Percentiles rank a stretch among this genome's conserved stretches.
These are phyloP conservation scores for Prorops nasuta DNA, from an alignment of 1,140 invertebrate genomes.

Conservation along the genomic window DNA sequence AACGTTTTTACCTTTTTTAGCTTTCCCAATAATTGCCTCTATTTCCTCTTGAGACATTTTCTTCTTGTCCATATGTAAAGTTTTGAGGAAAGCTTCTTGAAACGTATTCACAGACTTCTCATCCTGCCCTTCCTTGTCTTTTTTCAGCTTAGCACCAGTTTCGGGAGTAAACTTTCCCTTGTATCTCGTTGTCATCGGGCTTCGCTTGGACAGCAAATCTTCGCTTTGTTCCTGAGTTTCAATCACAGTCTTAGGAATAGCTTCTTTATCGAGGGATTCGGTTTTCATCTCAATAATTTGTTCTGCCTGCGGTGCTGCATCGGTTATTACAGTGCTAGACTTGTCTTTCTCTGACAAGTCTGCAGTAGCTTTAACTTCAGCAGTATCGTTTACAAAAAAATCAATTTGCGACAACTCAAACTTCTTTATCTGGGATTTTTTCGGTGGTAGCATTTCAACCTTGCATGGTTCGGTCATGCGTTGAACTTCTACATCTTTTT, in stretches of 20 bases:
- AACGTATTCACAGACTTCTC: slow-evolving; percentile 36
- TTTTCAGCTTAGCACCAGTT: slow-evolving; percentile 23
- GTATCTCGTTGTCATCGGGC: slow-evolving; percentile 26
- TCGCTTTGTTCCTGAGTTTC: slow-evolving; percentile 6
- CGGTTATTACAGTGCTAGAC: too few relatives aligned
- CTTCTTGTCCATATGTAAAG: slow-evolving; percentile 36
- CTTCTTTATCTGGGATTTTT: slow-evolving; percentile 53
- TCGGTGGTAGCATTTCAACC: slow-evolving; percentile 43
- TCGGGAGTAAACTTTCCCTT: slow-evolving; percentile 34
- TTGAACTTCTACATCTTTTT: slow-evolving; percentile 6
- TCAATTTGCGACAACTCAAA: slow-evolving; percentile 49
- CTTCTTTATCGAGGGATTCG: background rate
- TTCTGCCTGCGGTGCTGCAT: too few relatives aligned
- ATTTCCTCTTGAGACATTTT: slow-evolving; percentile 12
- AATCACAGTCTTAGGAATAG: background rate
- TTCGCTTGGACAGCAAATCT: background rate
- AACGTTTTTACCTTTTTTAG: slow-evolving; percentile 17
- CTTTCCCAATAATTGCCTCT: slow-evolving; percentile 7
- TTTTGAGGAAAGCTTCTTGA: slow-evolving; percentile 42
- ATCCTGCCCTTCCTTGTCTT: slow-evolving; percentile 25
- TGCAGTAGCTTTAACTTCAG: background rate
- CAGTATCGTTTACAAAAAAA: slow-evolving; percentile 24
- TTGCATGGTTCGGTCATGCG: background rate
- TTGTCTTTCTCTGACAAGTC: background rate
- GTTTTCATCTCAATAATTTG: background rate